Evolutionary conservation across 2,888 invertebrate genomes (phyloP).

Genomic region (Lumbricus terrestris): DNA sequence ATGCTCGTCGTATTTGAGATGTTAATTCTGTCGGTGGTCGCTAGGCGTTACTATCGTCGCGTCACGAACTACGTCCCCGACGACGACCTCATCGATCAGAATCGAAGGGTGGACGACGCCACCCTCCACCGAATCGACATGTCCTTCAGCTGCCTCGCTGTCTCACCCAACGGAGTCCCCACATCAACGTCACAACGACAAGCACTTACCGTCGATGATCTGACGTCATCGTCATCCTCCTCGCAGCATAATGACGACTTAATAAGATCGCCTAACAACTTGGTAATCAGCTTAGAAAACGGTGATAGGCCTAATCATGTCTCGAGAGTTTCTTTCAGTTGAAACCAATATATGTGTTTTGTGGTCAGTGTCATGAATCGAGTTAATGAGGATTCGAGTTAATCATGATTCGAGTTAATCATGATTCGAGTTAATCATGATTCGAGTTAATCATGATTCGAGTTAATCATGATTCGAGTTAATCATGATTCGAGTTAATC

Average conservation of each 20-base stretch:
- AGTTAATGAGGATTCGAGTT: too few species aligned
- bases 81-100: slow-evolving; percentile 23
- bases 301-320: not conserved
- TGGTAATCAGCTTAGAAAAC: not conserved
- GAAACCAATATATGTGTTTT: not conserved
- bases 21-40: slow-evolving; percentile 24
- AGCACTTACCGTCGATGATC: not conserved
- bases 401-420: too few species aligned
- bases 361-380: not conserved
- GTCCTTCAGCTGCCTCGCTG: slow-evolving; percentile 6
- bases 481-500: too few species aligned
- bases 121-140: slow-evolving; percentile 6
- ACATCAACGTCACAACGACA: not conserved
- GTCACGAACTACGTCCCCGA: slow-evolving; percentile 20
- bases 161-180: not conserved
- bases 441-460: too few species aligned
- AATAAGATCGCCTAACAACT: not conserved
- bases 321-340: not conserved
- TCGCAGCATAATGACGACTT: not conserved
- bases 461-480: too few species aligned
- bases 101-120: not conserved
- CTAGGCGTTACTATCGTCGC: slow-evolving; percentile 28
- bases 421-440: too few species aligned
- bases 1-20: slow-evolving; percentile 28
- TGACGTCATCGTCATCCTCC: not conserved